A percentile compares a stretch with the other conserved stretches of the same genome.
phyloP scores from a whole-genome alignment of 2,113 vertebrate genomes.

The Rostratula benghalensis region DNA sequence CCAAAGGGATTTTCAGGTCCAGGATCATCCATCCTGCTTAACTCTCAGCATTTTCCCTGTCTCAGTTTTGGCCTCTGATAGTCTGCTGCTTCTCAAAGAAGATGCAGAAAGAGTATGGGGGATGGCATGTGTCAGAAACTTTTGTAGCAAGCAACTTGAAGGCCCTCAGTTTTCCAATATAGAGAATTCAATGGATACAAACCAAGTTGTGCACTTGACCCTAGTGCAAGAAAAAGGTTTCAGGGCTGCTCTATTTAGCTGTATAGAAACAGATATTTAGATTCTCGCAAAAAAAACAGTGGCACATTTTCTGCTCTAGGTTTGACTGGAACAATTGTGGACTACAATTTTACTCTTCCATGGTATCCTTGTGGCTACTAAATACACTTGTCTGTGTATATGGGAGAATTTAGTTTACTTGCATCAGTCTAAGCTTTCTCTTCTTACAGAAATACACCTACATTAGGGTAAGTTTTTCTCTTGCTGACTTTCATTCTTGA shows the following conservation, averaged over 20 bases:
- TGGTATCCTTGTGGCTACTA: neutral
- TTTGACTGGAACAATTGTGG: neutral
- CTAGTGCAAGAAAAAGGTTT: neutral
- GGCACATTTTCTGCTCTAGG: neutral
- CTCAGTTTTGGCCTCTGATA: neutral
- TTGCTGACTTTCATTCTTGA: neutral
- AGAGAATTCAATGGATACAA: neutral
- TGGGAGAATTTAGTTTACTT: neutral
- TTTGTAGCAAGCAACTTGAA: neutral
- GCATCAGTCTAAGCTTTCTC: neutral
- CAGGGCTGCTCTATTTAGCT: neutral
- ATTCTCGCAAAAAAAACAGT: neutral
- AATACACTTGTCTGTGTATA: neutral
- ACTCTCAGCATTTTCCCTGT: neutral
- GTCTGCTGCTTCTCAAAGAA: neutral
- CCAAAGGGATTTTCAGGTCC: neutral
- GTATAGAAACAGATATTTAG: neutral
- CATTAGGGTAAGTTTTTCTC: neutral
- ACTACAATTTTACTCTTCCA: neutral
- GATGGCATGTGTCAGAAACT: neutral
- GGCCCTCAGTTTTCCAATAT: neutral
- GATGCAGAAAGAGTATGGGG: neutral
- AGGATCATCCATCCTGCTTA: neutral
- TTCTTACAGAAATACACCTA: neutral
- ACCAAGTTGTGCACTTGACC: neutral